Base-by-base conservation (phyloP, 2,888 invertebrate genomes). In the Epirrhoe tristata region DNA sequence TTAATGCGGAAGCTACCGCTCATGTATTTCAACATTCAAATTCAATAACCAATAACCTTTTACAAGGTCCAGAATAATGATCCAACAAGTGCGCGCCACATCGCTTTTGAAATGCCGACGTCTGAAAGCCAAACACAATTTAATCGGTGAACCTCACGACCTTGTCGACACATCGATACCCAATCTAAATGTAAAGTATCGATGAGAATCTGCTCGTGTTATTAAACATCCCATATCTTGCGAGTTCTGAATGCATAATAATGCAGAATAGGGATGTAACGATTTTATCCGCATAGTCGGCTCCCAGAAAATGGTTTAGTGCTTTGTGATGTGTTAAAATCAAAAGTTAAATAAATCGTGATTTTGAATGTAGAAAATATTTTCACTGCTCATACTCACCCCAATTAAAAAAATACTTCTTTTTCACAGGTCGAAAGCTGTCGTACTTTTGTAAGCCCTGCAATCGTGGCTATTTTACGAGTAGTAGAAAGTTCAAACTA, bases 191-290 rank as follows among this genome's bases (percentile, higher is more conserved):
- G 71, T 70, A 76, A 76, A 72, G 61, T 70, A 76, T 72, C 69
- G 55, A 34, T 48, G 56, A 69, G 64, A 77, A 81, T 84, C 80
- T 80, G 81, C 81, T 73, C 83, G 80, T 88, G 82, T 86, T 87
- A 89, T 88, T 87, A 87, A 86, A 86, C 82, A 86, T 84, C 82
- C 83, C 81, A 83, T 87, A 88, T 85, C 85, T 87, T 74, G 55
- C 24, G 85, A 82, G 85, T 77, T 76, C 75, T 86, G 85, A 88
- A 89, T 87, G 83, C 87, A 87, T 87, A 87, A 89, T 89, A 87
- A 83, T 53, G 46, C 53, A 17, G 34, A 60, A 61, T 61, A 64
- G 64, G 57, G 61, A 61, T 61, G 63, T 61, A 43, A 24, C 32
- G n/a, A 54, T 62, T 60, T 57, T 48, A 61, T 57, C 50, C 14